Conservation (phyloP, 1,140 invertebrate species). For the Achroia grisella region DNA sequence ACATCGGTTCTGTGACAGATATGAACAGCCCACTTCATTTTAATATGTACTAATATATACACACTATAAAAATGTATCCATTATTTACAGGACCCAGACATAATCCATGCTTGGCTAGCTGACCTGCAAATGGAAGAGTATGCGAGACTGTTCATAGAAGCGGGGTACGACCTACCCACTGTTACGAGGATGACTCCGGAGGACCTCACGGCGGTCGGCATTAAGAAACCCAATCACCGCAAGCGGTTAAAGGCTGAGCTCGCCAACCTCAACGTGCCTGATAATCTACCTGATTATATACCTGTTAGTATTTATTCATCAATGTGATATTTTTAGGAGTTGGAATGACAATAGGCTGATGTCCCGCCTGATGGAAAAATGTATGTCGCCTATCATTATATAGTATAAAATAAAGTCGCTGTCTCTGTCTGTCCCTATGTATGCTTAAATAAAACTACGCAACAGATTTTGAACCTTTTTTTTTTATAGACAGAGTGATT, state of each 20-base stretch:
- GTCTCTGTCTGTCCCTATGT: no score
- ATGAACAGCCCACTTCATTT: no score
- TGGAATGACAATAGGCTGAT: no score
- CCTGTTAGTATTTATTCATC: slow-evolving; percentile 78
- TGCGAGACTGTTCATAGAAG: slow-evolving; percentile 92
- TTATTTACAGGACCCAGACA: slow-evolving; percentile 86
- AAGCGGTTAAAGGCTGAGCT: slow-evolving; percentile 97
- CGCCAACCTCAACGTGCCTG: slow-evolving; percentile 93
- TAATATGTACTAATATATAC: no score
- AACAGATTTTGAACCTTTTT: no score
- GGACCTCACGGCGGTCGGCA: slow-evolving; percentile 88
- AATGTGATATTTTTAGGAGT: not conserved
- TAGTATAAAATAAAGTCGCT: no score
- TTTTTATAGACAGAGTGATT: no score
- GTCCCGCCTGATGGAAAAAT: no score
- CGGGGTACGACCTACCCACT: slow-evolving; percentile 98
- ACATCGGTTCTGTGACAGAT: no score
- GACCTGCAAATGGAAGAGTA: slow-evolving; percentile 98
- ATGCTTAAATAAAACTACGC: no score
- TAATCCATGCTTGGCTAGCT: slow-evolving; percentile 94
- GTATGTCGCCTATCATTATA: no score
- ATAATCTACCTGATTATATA: slow-evolving; percentile 94
- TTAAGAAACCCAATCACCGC: slow-evolving; percentile 98
- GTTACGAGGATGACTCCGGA: slow-evolving; percentile 99
- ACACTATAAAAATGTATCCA: not conserved